Conservation (phyloP, 2,797 vertebrate species). For the Mus minutoides region DNA sequence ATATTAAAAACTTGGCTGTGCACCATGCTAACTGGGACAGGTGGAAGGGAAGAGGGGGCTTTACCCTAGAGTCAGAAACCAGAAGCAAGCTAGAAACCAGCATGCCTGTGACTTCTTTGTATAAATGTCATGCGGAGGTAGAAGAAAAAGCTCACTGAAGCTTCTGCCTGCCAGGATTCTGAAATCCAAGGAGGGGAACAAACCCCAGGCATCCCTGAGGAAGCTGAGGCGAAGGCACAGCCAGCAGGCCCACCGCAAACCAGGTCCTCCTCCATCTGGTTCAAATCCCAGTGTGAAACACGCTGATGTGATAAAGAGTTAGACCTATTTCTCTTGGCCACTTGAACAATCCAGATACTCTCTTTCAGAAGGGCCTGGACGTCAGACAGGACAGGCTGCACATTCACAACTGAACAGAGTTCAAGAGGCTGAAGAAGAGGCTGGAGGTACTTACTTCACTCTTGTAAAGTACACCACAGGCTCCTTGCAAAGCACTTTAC, state of each 20-base stretch:
- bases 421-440: constrained; percentile 32
- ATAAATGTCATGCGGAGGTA: constrained; percentile 1
- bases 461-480: constrained; percentile 70
- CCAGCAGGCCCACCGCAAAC: constrained; percentile 73
- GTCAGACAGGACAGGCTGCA: constrained; percentile 76
- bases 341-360: constrained; percentile 84
- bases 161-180: constrained; percentile 60
- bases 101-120: neutral
- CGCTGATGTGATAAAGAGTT: constrained; percentile 85
- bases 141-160: neutral
- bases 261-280: constrained; percentile 84
- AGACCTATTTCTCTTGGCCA: constrained; percentile 87
- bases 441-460: constrained; percentile 59
- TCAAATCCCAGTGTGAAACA: constrained; percentile 84
- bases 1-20: neutral
- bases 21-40: constrained; percentile 37
- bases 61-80: constrained; percentile 3
- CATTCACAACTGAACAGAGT: constrained; percentile 83
- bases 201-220: neutral
- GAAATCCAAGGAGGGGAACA: neutral
- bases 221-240: constrained; percentile 51
- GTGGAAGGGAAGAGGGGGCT: neutral
- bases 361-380: constrained; percentile 82
- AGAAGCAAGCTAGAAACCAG: neutral
- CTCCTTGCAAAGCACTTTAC: constrained; percentile 65